Conservation (phyloP, 2,113 vertebrate species). For the Progne subis region DNA sequence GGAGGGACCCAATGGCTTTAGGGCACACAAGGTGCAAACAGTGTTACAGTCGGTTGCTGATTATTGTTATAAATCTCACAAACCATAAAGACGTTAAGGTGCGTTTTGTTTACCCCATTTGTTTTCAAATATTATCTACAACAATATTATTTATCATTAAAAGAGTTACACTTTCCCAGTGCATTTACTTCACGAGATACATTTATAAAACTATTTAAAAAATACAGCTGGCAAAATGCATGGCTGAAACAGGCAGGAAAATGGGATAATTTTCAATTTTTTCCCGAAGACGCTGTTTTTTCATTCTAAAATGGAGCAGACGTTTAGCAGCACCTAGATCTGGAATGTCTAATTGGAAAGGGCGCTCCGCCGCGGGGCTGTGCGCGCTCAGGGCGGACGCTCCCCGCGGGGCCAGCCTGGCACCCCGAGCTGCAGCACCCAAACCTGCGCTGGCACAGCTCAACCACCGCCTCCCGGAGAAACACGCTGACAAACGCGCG, state of each 20-base stretch:
- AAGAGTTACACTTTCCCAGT: slow-evolving; percentile 66
- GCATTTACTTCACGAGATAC: slow-evolving; percentile 63
- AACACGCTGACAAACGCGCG: background rate
- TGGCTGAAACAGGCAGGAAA: slow-evolving; percentile 48
- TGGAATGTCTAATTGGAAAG: background rate
- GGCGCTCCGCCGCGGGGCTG: background rate
- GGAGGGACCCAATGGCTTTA: slow-evolving; percentile 74
- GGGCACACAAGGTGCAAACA: slow-evolving; percentile 75
- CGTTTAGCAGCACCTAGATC: background rate
- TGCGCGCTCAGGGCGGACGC: background rate
- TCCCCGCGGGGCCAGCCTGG: background rate
- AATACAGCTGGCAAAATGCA: slow-evolving; percentile 59
- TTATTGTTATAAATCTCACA: slow-evolving; percentile 80
- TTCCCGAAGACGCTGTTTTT: slow-evolving; percentile 45
- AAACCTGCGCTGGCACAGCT: background rate
- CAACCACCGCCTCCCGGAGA: background rate
- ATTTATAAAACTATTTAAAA: slow-evolving; percentile 63
- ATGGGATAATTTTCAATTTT: slow-evolving; percentile 54
- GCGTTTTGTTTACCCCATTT: slow-evolving; percentile 72
- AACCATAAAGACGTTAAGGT: slow-evolving; percentile 73
- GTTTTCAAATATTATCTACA: slow-evolving; percentile 66
- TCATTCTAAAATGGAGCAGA: slow-evolving; percentile 21
- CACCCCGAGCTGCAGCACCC: background rate
- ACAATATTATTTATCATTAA: slow-evolving; percentile 70
- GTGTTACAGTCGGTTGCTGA: slow-evolving; percentile 68